phyloP scores from a whole-genome alignment of 2,797 vertebrate species.

The Sebastes matsubarae region DNA sequence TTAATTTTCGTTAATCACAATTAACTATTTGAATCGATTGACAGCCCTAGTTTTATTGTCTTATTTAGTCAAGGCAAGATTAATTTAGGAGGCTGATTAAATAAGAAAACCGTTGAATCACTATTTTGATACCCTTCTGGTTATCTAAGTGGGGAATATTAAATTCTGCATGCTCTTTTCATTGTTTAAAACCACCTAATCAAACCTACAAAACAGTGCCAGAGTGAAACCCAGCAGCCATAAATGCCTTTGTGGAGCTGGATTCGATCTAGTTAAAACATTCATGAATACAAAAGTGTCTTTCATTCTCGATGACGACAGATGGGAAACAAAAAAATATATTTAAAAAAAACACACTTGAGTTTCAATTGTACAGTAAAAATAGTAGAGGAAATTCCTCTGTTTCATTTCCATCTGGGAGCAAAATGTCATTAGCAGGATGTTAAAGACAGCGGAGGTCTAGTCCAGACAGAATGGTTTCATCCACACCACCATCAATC shows the following conservation, averaged over 20 bases:
- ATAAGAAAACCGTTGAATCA: neutral
- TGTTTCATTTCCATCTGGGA: neutral
- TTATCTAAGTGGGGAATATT: neutral
- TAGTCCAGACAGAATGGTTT: conserved; percentile 21
- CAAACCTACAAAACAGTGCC: neutral
- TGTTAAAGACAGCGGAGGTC: neutral
- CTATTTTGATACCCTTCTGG: neutral
- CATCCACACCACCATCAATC: conserved; percentile 11
- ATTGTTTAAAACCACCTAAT: conserved; percentile 31
- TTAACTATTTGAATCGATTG: too few relatives aligned
- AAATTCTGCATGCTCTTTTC: neutral
- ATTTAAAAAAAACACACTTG: conserved; percentile 8
- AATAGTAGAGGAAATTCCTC: neutral
- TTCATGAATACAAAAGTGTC: conserved; percentile 35
- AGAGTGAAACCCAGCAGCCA: conserved; percentile 2
- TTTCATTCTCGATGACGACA: conserved; percentile 28
- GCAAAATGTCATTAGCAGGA: conserved; percentile 14
- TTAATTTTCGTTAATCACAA: too few relatives aligned
- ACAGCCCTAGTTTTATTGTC: neutral
- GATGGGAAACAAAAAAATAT: neutral
- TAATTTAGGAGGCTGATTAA: neutral
- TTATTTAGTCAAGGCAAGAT: neutral
- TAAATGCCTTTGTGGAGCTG: neutral
- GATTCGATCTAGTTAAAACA: conserved; percentile 10
- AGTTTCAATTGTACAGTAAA: conserved; percentile 33